Conservation (phyloP, 1,140 invertebrate species). For the Dicyema japonicum region DNA sequence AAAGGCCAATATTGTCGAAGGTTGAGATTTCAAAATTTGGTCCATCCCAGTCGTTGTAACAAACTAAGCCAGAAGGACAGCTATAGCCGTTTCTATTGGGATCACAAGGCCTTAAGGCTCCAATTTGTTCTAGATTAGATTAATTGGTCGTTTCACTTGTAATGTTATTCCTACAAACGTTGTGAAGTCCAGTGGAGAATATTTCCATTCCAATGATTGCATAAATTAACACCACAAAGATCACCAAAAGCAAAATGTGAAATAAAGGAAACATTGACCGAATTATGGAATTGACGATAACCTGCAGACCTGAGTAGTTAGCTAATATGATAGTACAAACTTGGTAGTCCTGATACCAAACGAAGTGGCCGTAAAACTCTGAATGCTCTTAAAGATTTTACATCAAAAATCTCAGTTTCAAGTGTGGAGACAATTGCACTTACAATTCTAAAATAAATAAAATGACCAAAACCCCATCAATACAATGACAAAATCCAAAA, state of each 20-base stretch:
- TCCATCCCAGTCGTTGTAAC: slow-evolving; percentile 5
- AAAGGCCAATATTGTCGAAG: slow-evolving; percentile 4
- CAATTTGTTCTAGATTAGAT: background rate
- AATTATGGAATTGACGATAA: slow-evolving; percentile 5
- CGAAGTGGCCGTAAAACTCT: slow-evolving; percentile 71
- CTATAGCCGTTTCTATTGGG: slow-evolving; percentile 11
- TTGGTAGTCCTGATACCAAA: slow-evolving; percentile 84
- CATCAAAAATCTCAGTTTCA: slow-evolving; percentile 78
- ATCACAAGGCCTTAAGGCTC: background rate
- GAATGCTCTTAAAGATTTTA: slow-evolving; percentile 86
- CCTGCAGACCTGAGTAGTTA: slow-evolving; percentile 3
- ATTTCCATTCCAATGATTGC: slow-evolving; percentile 5
- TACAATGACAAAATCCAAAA: slow-evolving; percentile 96
- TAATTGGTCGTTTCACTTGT: background rate
- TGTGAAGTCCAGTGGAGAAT: slow-evolving; percentile 3
- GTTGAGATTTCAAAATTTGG: slow-evolving; percentile 1
- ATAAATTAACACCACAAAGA: slow-evolving; percentile 4
- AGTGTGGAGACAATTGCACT: slow-evolving; percentile 22
- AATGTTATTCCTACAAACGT: slow-evolving; percentile 1
- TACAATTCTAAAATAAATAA: slow-evolving; percentile 16
- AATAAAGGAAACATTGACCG: slow-evolving; percentile 3
- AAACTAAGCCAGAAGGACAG: slow-evolving; percentile 8
- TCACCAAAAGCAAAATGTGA: slow-evolving; percentile 3
- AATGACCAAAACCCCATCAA: slow-evolving; percentile 43
- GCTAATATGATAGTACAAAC: too few species aligned